These are phyloP conservation scores for Abrostola tripartita DNA, from an alignment of 2,888 invertebrate genomes.

Conservation along the genomic window DNA sequence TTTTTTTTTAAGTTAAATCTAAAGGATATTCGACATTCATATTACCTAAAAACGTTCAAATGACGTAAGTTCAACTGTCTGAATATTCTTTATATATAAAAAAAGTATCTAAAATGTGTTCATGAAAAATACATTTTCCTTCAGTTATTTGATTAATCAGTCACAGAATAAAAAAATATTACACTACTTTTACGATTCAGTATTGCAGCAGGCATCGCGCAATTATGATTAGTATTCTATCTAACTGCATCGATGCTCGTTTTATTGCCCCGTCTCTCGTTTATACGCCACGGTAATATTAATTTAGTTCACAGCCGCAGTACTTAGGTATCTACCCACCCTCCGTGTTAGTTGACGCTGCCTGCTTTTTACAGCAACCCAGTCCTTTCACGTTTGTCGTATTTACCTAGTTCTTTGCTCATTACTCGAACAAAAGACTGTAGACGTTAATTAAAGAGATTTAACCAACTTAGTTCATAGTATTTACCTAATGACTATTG, in stretches of 20 bases:
- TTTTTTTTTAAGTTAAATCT: too few species aligned
- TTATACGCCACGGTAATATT: slow-evolving; percentile 19
- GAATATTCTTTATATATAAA: too few species aligned
- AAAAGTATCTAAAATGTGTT: background rate
- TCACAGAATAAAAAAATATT: background rate
- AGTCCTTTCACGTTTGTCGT: slow-evolving; percentile 17
- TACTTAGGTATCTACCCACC: background rate
- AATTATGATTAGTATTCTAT: slow-evolving; percentile 21
- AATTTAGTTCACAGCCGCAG: slow-evolving; percentile 16
- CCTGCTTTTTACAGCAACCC: slow-evolving; percentile 32
- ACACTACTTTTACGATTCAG: background rate
- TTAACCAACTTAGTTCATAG: slow-evolving; percentile 8
- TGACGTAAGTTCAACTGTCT: too few species aligned
- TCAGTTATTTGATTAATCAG: slow-evolving; percentile 1
- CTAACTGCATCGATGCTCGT: slow-evolving; percentile 34
- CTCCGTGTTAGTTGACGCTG: slow-evolving; percentile 12
- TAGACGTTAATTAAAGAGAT: slow-evolving; percentile 32
- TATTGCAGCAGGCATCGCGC: background rate
- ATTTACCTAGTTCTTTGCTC: slow-evolving; percentile 40
- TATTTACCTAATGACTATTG: background rate
- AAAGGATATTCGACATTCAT: too few species aligned
- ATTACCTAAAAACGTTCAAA: too few species aligned
- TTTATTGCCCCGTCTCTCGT: slow-evolving; percentile 12
- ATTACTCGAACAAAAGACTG: slow-evolving; percentile 41
- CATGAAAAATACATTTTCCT: background rate